phyloP scores from a whole-genome alignment of 92 coral and sea anemone species.

The Desmophyllum pertusum region DNA sequence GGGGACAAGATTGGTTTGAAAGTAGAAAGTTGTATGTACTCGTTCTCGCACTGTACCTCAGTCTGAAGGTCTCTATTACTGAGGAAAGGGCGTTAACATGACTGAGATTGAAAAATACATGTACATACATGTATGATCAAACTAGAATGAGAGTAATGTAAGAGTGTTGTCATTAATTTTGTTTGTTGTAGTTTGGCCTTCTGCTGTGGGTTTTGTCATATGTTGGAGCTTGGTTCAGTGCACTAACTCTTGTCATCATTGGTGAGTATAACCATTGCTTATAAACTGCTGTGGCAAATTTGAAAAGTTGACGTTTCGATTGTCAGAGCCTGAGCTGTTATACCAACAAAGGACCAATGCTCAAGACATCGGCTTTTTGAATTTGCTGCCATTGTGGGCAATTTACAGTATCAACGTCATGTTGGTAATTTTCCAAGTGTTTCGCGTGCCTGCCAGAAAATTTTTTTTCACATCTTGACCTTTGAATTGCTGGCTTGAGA shows the following conservation, averaged over 20 bases:
- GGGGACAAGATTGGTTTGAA: too few species aligned
- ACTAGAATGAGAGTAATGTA: neutral
- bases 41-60: too few species aligned
- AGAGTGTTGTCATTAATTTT: too few species aligned
- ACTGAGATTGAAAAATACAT: too few species aligned
- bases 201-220: constrained; percentile 93
- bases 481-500: too few species aligned
- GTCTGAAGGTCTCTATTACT: too few species aligned
- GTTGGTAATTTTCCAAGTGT: too few species aligned
- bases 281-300: neutral
- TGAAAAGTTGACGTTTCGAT: neutral
- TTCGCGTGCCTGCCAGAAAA: too few species aligned
- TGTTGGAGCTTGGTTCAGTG: constrained; percentile 95
- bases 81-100: too few species aligned
- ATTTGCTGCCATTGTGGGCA: neutral
- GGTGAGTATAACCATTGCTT: constrained; percentile 56
- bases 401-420: neutral
- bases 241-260: constrained; percentile 76
- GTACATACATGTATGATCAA: too few species aligned
- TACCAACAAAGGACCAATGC: neutral
- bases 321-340: neutral
- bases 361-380: neutral
- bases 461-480: too few species aligned
- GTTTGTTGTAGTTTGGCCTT: constrained; percentile 81
- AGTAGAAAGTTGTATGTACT: too few species aligned